Percentiles rank a stretch among this genome's conserved stretches.
Conservation (phyloP, 1,140 invertebrate genomes). For the Drosophila kikkawai region DNA sequence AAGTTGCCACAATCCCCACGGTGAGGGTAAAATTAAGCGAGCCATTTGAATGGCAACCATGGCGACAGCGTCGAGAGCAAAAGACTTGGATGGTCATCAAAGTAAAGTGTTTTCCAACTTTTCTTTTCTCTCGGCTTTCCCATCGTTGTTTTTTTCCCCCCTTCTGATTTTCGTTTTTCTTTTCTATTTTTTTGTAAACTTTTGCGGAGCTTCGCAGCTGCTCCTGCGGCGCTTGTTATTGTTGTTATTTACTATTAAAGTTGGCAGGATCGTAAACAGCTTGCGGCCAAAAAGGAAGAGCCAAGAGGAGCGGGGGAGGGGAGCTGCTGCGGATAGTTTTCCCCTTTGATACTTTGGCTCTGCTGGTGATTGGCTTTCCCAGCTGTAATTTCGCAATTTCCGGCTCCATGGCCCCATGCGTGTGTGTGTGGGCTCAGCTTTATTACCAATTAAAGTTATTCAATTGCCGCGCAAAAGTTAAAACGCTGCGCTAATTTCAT, state of each 20-base stretch:
- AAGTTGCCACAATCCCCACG: conserved; percentile 38
- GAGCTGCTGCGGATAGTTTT: conserved; percentile 8
- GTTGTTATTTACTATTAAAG: conserved; percentile 82
- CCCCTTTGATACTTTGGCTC: conserved; percentile 44
- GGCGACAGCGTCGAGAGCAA: conserved; percentile 55
- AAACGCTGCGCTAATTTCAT: conserved; percentile 70
- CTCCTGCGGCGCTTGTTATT: conserved; percentile 69
- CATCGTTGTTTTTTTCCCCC: not conserved
- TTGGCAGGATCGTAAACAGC: conserved; percentile 69
- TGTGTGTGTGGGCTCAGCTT: conserved; percentile 37
- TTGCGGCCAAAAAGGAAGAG: conserved; percentile 47
- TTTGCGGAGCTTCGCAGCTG: conserved; percentile 63
- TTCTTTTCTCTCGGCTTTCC: conserved; percentile 36
- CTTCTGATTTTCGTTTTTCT: conserved; percentile 32
- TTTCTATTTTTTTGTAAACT: conserved; percentile 23
- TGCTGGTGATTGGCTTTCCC: conserved; percentile 66
- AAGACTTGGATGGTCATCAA: conserved; percentile 58
- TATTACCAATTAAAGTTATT: conserved; percentile 80
- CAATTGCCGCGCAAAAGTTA: conserved; percentile 73
- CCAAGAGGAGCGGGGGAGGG: not conserved
- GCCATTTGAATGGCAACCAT: conserved; percentile 58
- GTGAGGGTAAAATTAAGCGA: conserved; percentile 56
- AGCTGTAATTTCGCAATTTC: conserved; percentile 58
- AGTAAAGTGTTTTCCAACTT: conserved; percentile 67
- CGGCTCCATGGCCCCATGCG: conserved; percentile 36